Percentiles rank a stretch among this genome's conserved stretches.
These are phyloP conservation scores for Camponotus vicinus DNA, from an alignment of 1,140 invertebrate genomes.

Conservation along the genomic window DNA sequence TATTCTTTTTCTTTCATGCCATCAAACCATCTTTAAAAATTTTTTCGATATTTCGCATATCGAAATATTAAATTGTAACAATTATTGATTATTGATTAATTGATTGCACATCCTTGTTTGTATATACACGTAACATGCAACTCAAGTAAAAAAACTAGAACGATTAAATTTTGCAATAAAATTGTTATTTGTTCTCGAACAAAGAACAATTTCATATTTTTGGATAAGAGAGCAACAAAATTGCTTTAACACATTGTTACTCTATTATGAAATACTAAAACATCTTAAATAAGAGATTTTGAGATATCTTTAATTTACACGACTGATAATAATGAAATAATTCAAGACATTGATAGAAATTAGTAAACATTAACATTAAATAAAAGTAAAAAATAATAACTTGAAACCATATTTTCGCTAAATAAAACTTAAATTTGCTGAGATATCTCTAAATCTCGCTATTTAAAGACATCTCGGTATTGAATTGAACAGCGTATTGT, in stretches of 20 bases:
- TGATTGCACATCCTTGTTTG: neutral
- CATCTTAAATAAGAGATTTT: conserved; percentile 1
- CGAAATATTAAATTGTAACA: neutral
- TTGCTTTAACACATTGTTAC: conserved; percentile 11
- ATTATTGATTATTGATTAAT: too few species aligned
- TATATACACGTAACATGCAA: neutral
- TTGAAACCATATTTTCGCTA: neutral
- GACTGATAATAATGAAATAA: neutral
- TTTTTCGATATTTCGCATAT: neutral
- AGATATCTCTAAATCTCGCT: neutral
- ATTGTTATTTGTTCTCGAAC: neutral
- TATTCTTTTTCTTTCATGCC: neutral
- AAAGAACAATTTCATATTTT: conserved; percentile 9
- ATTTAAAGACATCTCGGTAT: conserved; percentile 25
- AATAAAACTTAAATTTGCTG: neutral
- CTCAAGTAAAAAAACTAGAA: conserved; percentile 20
- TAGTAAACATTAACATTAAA: conserved; percentile 4
- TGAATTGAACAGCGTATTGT: conserved; percentile 1
- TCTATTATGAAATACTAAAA: neutral
- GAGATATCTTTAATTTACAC: neutral
- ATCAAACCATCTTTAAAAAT: neutral
- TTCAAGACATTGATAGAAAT: neutral
- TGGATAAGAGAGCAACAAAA: neutral
- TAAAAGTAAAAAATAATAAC: neutral
- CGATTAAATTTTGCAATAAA: neutral